Percentiles rank a stretch among this genome's conserved stretches.
Evolutionary conservation across 1,140 invertebrate genomes (phyloP).

Genomic region (Tyrophagus putrescentiae): DNA sequence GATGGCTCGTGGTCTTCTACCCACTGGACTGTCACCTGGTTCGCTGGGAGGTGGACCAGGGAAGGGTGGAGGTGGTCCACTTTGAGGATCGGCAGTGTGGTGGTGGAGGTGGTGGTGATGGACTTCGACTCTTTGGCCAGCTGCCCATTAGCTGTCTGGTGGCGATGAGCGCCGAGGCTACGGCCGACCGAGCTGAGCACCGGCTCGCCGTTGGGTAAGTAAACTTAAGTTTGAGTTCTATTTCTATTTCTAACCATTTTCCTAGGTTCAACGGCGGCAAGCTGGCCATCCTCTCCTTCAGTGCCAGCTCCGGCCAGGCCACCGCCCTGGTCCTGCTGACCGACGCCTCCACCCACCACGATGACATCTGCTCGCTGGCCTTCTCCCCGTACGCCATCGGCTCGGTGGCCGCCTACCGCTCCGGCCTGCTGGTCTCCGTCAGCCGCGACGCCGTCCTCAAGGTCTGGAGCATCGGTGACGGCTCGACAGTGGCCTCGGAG

Average conservation of each 20-base stretch:
- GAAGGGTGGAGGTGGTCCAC: neutral
- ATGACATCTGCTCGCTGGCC: constrained; percentile 13
- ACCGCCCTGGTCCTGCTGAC: neutral
- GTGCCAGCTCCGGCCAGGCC: neutral
- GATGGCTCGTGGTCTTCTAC: constrained; percentile 10
- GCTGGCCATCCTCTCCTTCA: neutral
- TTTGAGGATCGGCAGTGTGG: neutral
- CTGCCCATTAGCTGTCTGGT: neutral
- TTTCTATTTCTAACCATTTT: neutral
- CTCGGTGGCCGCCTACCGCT: neutral
- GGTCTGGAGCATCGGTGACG: constrained; percentile 4
- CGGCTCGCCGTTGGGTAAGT: constrained; percentile 17
- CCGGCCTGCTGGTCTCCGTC: neutral
- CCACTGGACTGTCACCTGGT: neutral
- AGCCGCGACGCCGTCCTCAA: constrained; percentile 5
- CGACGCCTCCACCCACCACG: neutral
- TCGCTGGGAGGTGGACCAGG: constrained; percentile 4
- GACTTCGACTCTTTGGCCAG: neutral
- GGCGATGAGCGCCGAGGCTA: neutral
- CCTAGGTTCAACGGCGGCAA: constrained; percentile 3
- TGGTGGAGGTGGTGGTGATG: neutral
- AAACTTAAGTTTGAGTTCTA: neutral
- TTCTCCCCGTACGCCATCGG: neutral
- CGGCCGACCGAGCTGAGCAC: neutral
- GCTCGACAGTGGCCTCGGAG: too few relatives aligned